These are phyloP conservation scores for Neodiprion fabricii DNA, from an alignment of 1,140 invertebrate genomes.

Conservation along the genomic window DNA sequence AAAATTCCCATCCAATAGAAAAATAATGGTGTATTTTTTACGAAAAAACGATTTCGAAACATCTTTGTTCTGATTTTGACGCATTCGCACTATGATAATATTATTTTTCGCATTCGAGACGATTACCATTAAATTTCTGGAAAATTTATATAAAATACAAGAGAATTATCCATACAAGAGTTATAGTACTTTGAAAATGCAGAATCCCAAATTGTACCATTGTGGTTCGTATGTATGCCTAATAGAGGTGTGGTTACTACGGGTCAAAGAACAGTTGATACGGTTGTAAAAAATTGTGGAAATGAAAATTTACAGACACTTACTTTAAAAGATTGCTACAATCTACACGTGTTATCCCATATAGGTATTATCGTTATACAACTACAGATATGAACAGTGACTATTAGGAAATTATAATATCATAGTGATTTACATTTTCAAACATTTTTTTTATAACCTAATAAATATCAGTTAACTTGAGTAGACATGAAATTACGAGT, in stretches of 20 bases:
- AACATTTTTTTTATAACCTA: no score
- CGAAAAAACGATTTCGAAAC: not conserved
- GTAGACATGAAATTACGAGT: no score
- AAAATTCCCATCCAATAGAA: not conserved
- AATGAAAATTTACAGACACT: no score
- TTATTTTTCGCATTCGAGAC: not conserved
- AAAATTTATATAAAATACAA: not conserved
- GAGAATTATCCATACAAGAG: not conserved
- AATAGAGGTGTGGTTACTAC: constrained; percentile 3
- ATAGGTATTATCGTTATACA: no score
- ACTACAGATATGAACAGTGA: no score
- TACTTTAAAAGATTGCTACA: no score
- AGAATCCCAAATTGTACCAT: not conserved
- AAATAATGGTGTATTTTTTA: not conserved
- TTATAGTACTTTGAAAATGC: not conserved
- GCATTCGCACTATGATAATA: not conserved
- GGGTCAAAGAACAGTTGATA: not conserved
- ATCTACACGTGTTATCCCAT: no score
- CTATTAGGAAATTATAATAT: no score
- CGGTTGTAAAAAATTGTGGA: no score
- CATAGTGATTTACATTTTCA: no score
- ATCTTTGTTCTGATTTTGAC: not conserved
- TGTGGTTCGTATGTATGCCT: not conserved
- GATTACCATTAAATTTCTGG: not conserved
- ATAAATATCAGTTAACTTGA: no score